Conservation (phyloP, 2,113 vertebrate genomes). For the Crotalus horridus region DNA sequence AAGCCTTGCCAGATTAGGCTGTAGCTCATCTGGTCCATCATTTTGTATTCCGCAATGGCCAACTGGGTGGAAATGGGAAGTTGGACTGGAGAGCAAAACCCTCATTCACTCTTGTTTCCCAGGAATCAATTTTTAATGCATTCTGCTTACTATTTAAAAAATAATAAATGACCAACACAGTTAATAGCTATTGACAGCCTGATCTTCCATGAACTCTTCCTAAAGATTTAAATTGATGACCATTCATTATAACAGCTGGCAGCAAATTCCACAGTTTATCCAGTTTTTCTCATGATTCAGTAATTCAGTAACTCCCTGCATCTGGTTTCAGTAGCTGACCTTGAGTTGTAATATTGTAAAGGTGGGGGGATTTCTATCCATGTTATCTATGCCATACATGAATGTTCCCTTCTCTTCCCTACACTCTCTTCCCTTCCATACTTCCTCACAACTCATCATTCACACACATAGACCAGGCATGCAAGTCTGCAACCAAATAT, state of each 20-base stretch:
- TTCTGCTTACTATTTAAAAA: background rate
- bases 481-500: background rate
- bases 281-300: background rate
- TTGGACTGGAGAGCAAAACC: background rate
- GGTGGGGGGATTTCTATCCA: background rate
- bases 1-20: background rate
- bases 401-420: background rate
- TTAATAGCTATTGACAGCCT: background rate
- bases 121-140: background rate
- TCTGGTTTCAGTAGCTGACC: background rate
- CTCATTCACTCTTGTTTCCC: background rate
- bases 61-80: background rate
- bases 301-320: background rate
- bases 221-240: background rate
- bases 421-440: background rate
- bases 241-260: background rate
- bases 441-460: background rate
- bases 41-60: background rate
- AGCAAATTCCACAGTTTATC: background rate
- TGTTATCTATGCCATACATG: background rate
- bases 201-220: background rate
- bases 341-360: background rate
- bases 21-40: background rate
- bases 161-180: background rate
- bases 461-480: background rate